phyloP scores from a whole-genome alignment of 2,888 invertebrate species.

The Erebia palarica region DNA sequence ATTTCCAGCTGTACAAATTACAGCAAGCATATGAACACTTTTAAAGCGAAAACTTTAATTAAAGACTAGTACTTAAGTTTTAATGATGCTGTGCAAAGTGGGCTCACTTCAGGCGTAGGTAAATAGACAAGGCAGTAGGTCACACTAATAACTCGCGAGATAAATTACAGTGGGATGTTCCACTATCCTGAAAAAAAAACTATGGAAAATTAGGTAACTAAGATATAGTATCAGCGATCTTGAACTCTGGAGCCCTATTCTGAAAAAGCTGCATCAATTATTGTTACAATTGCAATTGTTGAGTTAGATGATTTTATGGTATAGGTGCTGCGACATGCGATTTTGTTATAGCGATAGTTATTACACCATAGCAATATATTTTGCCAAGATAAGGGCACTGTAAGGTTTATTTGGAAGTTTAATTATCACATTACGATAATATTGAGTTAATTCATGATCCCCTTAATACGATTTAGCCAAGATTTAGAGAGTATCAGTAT shows the following conservation, averaged over 20 bases:
- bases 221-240: slow-evolving; percentile 1
- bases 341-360: too few relatives aligned
- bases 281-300: not conserved
- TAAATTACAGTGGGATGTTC: slow-evolving; percentile 4
- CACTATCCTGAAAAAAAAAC: not conserved
- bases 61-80: slow-evolving; percentile 11
- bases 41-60: slow-evolving; percentile 13
- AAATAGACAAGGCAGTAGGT: slow-evolving; percentile 19
- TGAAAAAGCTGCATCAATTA: not conserved
- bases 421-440: too few relatives aligned
- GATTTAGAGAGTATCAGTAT: too few relatives aligned
- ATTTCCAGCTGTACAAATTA: too few relatives aligned
- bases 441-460: too few relatives aligned
- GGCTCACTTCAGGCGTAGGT: not conserved
- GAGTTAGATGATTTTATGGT: not conserved
- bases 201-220: not conserved
- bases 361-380: too few relatives aligned
- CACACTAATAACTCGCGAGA: slow-evolving; percentile 8
- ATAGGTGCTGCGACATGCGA: too few relatives aligned
- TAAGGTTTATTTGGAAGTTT: too few relatives aligned
- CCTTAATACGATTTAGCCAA: too few relatives aligned
- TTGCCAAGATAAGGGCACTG: too few relatives aligned
- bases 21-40: not conserved
- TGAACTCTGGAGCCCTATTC: not conserved
- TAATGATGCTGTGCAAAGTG: slow-evolving; percentile 15